Percentiles rank a stretch among this genome's conserved stretches.
Evolutionary conservation across 2,113 vertebrate species (phyloP).

Genomic region (sheep (Ovis aries)): DNA sequence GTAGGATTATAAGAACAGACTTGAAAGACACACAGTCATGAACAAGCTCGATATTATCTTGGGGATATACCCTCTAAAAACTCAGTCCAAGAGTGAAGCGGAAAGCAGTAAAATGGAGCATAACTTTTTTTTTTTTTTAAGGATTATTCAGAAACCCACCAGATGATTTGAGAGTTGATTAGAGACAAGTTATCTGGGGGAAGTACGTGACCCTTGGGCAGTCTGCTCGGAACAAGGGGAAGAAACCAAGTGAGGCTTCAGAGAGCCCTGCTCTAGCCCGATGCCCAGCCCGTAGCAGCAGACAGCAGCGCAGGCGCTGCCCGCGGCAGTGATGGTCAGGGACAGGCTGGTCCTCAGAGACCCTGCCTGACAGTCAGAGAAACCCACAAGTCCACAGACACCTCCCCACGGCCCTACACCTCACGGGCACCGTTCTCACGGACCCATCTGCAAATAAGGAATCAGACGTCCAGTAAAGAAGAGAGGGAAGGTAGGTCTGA

Average conservation of each 20-base stretch:
- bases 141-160: neutral
- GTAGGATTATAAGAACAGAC: neutral
- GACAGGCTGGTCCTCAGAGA: neutral
- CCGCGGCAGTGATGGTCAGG: no score
- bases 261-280: neutral
- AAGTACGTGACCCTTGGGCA: neutral
- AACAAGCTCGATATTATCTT: neutral
- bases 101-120: neutral
- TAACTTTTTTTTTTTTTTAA: neutral
- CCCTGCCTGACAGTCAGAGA: no score
- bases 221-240: neutral
- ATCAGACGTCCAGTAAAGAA: neutral
- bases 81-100: neutral
- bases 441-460: neutral
- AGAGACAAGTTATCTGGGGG: neutral
- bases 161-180: neutral
- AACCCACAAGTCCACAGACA: neutral
- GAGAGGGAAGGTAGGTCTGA: neutral
- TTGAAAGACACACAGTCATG: neutral
- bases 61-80: neutral
- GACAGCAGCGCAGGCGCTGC: accelerated
- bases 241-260: neutral
- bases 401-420: neutral
- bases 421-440: neutral
- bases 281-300: neutral